phyloP scores from a whole-genome alignment of 2,888 invertebrate genomes.

The Gerosis bhagava region DNA sequence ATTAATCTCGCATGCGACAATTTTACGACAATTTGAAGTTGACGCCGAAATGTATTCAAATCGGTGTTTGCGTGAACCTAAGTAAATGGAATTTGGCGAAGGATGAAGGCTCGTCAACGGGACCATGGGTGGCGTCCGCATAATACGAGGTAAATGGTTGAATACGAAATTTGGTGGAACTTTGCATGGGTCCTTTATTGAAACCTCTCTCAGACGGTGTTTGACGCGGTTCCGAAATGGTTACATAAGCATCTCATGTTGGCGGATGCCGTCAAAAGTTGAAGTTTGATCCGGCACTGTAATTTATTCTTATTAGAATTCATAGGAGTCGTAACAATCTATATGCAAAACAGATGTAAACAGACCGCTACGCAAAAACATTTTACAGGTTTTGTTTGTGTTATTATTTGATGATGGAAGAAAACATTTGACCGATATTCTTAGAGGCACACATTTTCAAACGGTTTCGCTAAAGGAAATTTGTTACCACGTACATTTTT shows the following conservation, averaged over 20 bases:
- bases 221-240: conserved; percentile 41
- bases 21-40: conserved; percentile 25
- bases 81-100: conserved; percentile 55
- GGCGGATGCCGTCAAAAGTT: conserved; percentile 40
- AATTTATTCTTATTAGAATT: conserved; percentile 63
- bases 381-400: conserved; percentile 19
- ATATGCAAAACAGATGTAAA: conserved; percentile 68
- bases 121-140: conserved; percentile 33
- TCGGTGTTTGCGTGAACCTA: conserved; percentile 53
- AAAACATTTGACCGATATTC: no score
- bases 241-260: conserved; percentile 38
- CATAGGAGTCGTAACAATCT: conserved; percentile 50
- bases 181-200: conserved; percentile 42
- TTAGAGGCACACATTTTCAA: no score
- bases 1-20: conserved; percentile 19
- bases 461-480: no score
- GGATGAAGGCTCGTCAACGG: conserved; percentile 37
- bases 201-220: conserved; percentile 39
- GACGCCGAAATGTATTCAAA: conserved; percentile 59
- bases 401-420: conserved; percentile 14
- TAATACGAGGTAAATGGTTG: conserved; percentile 42
- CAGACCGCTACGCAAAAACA: conserved; percentile 41
- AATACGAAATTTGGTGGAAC: conserved; percentile 44
- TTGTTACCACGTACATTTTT: no score
- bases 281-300: conserved; percentile 47